Evolutionary conservation across 2,797 vertebrate species (phyloP), one percentile per base, ranked within the genome.

Genomic region (Oreochromis mossambicus): DNA sequence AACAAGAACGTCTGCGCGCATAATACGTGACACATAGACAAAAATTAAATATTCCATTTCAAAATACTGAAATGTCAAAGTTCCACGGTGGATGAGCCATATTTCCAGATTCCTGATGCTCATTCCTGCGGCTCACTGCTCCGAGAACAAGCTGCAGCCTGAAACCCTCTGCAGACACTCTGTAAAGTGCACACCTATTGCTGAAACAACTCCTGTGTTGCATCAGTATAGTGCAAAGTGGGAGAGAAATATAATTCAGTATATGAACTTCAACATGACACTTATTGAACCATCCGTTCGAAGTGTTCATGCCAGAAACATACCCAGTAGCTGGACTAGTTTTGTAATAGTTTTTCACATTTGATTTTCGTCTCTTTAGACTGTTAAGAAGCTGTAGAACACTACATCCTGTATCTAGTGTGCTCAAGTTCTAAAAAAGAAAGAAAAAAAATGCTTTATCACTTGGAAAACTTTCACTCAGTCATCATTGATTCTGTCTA

Each of bases 121-220:
- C 14, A 48, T 88, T 91, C 38, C 77, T 41, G 32, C 19, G 82
- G 82, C 63, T 90, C 83, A 86, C 63, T 87, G 87, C 58, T 86
- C 79, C 75, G 82, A 86, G 81, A 85, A 87, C 77, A 86, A 87
- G 88, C 54, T 83, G 84, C 82, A 85, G 80, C 81, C 56, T 85
- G 24, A 88, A 87, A 88, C 75, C 84, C 87, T 83, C 75, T 84
- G 81, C 86, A 91, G 89, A 83, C 81, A 21, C 66, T 58, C 38
- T 78, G 56, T 79, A 85, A 81, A 79, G 81, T 82, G 80, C 85
- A 87, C 90, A 91, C 86, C 79, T 91, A 93, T 94, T 94, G 90
- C 94, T 83, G 78, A 90, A 92, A 93, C 91, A 93, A 79, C 83
- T 85, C 80, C 75, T 78, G 77, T 84, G 85, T 95, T 95, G 92